Evolutionary conservation across 2,797 vertebrate species (phyloP), one percentile per base, ranked within the genome.

Genomic region (Lepilemur septentrionalis): DNA sequence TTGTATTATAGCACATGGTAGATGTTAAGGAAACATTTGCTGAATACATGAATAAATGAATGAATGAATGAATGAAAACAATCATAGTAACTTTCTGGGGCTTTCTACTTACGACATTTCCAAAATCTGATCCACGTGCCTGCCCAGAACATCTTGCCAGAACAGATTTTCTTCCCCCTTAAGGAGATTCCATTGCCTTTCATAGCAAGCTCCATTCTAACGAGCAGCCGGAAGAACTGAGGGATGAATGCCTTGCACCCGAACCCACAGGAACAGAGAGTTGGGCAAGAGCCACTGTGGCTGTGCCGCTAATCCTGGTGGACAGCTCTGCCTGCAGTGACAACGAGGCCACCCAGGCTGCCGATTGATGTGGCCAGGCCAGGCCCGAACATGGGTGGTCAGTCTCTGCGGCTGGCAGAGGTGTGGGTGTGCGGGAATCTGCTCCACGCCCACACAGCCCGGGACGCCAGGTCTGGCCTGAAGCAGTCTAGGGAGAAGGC

Each of bases 291-390:
- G 89, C 91, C 79, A 11, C 20, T 30, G 76, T 1, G 70, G 89
- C 93, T 91, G 80, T 94, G 63, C 65, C 4, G 52, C 75, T 88
- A 92, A 94, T 72, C 72, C 86, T 28, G 94, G 95, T 93, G 95
- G 93, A 93, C 93, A 75, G 89, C 86, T 96, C 86, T 43, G 96
- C 96, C 91, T 94, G 61, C 91, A 94, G 86, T 95, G 96, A 95
- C 91, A 89, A 41, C 0, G 20, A 88, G 97, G 96, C 97, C 97
- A 98, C 97, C 97, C 97, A 97, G 28, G 83, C 86, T 90, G 97
- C 25, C 0, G 13, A 96, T 55, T 97, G 96, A 97, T 97, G 96
- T 97, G 97, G 97, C 95, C 93, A 65, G 83, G 81, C 50, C 83
- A 78, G 70, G 84, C 70, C 28, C 3, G 20, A 91, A 52, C 90